These are phyloP conservation scores for Crambe crambe DNA, from an alignment of 37 sponge, comb jelly and placozoan genomes.

Conservation along the genomic window DNA sequence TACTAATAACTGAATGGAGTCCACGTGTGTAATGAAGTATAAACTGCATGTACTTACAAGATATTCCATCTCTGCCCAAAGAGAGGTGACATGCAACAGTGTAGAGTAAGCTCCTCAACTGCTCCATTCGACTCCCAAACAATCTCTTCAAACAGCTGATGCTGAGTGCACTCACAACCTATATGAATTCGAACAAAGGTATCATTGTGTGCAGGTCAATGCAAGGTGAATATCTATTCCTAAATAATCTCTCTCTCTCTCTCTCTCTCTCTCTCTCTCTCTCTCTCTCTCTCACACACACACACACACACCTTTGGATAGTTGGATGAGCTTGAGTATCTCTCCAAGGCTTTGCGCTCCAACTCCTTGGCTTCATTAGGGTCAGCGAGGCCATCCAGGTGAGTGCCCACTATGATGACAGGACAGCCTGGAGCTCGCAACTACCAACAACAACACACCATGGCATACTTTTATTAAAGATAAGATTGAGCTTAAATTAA, in stretches of 20 bases:
- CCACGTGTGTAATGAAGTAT: neutral
- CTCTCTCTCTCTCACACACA: neutral
- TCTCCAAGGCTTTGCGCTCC: neutral
- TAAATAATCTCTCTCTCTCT: neutral
- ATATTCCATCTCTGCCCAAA: slow-evolving; percentile 38
- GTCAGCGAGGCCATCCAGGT: slow-evolving; percentile 65
- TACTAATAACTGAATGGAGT: neutral
- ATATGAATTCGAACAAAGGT: no score
- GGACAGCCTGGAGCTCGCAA: slow-evolving; percentile 83
- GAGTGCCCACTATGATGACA: slow-evolving; percentile 90
- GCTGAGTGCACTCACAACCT: slow-evolving; percentile 2
- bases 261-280: neutral
- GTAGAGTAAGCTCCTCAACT: slow-evolving; percentile 50
- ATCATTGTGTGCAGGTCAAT: no score
- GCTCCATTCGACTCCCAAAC: slow-evolving; percentile 52
- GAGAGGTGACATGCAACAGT: slow-evolving; percentile 73
- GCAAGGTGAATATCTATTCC: no score
- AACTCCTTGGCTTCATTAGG: slow-evolving; percentile 10
- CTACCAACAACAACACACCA: slow-evolving; percentile 7
- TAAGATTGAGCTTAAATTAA: neutral
- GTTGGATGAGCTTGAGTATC: slow-evolving; percentile 20
- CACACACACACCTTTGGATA: slow-evolving; percentile 46
- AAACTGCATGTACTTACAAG: slow-evolving; percentile 27
- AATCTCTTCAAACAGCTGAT: slow-evolving; percentile 31
- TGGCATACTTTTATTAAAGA: neutral